Base-by-base conservation (phyloP, 2,888 invertebrate genomes). In the Mesorhabditis sp. region DNA sequence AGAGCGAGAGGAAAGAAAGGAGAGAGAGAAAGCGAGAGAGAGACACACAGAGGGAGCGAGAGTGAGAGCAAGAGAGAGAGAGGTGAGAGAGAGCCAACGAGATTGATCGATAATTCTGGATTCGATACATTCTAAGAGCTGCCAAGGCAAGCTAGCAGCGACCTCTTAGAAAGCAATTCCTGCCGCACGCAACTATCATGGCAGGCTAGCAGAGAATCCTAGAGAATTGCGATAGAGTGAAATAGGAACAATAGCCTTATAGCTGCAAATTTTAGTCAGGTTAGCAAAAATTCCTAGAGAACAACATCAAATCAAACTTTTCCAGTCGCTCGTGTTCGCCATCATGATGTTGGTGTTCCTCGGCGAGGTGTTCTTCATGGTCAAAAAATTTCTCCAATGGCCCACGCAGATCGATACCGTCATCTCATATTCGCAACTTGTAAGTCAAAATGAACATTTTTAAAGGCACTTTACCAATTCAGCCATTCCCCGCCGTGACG, bases 401-500 rank as follows among this genome's bases (percentile, higher is more conserved):
- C 79, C 79, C 13, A 73, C 71, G 1, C 68, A 67, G 0, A 76
- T 79, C 4, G 69, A 67, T 45, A 79, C 79, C 0, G 76, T 75
- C 41, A 77, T 79, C 42, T 44, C 70, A 0, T 75, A 75, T 66
- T 72, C 75, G 63, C 69, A 75, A 65, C 76, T 74, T 71, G 77
- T 50, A 2, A 13, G 10, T 6, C 13, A 13, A 50, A 50, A 50
- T 13, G 58, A 50, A 50, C 7, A 13, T 50, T 28, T 28, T 28
- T 28, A 28, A 28, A 28, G 28, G 2, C 2, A 28, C 28, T 28
- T 28, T 28, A 28, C 28, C 28, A 28, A 28, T 65, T 28, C 69
- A 76, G 75, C 63, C 65, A 5, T 79, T 77, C 66, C 79, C 79
- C n/a, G 75, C 75, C 5, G 76, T 79, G 7, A 77, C 79, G n/a